Conservation (phyloP, 2,888 invertebrate species). For the Cantharis rustica region DNA sequence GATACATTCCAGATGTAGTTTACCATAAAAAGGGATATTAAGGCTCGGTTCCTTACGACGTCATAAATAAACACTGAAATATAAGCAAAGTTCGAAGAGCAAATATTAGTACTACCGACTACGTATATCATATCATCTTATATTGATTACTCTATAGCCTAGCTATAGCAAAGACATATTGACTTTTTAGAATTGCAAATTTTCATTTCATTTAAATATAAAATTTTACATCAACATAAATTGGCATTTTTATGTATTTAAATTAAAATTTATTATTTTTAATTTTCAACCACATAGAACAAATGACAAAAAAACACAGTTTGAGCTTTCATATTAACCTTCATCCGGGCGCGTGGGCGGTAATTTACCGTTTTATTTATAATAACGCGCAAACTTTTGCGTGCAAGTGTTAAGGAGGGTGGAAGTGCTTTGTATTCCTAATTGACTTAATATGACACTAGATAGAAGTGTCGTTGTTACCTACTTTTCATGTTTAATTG, state of each 20-base stretch:
- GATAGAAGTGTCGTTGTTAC: no score
- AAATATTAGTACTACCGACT: slow-evolving; percentile 28
- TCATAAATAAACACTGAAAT: slow-evolving; percentile 29
- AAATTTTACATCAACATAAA: slow-evolving; percentile 10
- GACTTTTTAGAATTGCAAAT: slow-evolving; percentile 24
- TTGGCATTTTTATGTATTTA: not conserved
- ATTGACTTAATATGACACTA: no score
- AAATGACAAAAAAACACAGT: not conserved
- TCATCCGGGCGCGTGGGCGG: no score
- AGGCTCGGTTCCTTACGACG: slow-evolving; percentile 8
- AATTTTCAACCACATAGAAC: not conserved
- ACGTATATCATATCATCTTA: slow-evolving; percentile 16
- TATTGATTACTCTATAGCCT: slow-evolving; percentile 20
- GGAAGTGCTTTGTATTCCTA: no score
- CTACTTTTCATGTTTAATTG: no score
- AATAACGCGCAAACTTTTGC: no score
- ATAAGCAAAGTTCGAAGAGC: slow-evolving; percentile 27
- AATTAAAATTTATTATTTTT: not conserved
- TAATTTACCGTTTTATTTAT: no score
- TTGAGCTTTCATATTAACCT: no score
- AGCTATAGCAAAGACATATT: slow-evolving; percentile 11
- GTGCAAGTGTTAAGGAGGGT: no score
- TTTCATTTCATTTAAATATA: slow-evolving; percentile 27
- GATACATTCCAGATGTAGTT: slow-evolving; percentile 33
- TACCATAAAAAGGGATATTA: slow-evolving; percentile 26